Evolutionary conservation across 2,113 vertebrate species (phyloP).

Genomic region (Semnornis frantzii): DNA sequence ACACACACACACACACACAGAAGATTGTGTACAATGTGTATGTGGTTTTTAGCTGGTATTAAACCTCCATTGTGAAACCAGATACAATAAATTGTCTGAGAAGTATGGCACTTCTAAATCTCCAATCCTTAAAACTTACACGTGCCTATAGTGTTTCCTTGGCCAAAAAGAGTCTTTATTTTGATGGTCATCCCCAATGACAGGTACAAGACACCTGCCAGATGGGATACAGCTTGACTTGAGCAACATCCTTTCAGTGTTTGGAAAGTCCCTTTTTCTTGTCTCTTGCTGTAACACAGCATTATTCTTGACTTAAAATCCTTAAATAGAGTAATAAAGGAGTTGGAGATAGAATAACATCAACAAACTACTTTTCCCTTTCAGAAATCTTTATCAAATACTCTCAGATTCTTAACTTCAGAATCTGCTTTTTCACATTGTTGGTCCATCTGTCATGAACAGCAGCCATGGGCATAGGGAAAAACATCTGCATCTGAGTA

Average conservation of each 20-base stretch:
- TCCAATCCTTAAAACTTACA: neutral
- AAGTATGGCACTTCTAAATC: neutral
- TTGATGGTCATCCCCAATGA: neutral
- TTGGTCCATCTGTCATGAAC: neutral
- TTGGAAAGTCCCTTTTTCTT: neutral
- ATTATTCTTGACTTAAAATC: neutral
- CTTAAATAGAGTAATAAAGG: neutral
- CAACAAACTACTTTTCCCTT: neutral
- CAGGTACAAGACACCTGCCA: slow-evolving; percentile 26
- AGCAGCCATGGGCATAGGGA: neutral
- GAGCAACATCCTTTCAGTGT: neutral
- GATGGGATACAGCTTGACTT: neutral
- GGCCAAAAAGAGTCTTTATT: neutral
- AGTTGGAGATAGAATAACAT: neutral
- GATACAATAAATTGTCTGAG: neutral
- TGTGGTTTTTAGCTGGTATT: neutral
- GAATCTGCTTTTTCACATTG: neutral
- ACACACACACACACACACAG: no score
- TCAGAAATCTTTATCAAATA: neutral
- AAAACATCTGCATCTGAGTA: neutral
- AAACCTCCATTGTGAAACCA: neutral
- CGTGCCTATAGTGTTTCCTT: neutral
- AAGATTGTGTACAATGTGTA: neutral
- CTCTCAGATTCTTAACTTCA: neutral
- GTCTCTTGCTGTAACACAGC: neutral